These are phyloP conservation scores for Papilio demoleus DNA, from an alignment of 2,888 invertebrate genomes.

Conservation along the genomic window DNA sequence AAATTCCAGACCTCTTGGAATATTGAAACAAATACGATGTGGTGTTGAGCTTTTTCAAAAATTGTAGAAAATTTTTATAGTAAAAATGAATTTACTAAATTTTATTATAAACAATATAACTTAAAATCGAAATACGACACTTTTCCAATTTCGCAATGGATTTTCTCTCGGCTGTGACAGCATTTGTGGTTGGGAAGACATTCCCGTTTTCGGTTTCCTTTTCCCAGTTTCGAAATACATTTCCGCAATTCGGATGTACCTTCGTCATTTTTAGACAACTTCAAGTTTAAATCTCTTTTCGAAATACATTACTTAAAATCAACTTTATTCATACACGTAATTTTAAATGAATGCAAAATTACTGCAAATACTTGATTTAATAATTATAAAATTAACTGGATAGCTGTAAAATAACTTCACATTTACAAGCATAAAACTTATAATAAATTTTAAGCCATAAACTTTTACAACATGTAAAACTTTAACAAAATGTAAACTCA, in stretches of 20 bases:
- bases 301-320: too few species aligned
- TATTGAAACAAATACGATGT: background rate
- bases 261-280: background rate
- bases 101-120: background rate
- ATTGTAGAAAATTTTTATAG: too few species aligned
- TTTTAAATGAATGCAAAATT: too few species aligned
- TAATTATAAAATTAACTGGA: too few species aligned
- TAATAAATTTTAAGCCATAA: background rate
- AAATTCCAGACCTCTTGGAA: background rate
- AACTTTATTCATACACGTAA: too few species aligned
- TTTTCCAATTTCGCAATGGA: constrained; percentile 14
- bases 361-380: too few species aligned
- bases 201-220: constrained; percentile 18
- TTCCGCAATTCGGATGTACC: background rate
- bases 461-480: background rate
- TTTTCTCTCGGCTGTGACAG: constrained; percentile 9
- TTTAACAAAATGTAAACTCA: background rate
- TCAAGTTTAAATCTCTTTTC: constrained; percentile 2
- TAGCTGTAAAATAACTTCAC: background rate
- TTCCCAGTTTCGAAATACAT: constrained; percentile 11
- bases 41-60: too few species aligned
- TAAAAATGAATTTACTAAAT: background rate
- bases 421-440: background rate
- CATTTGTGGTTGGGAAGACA: constrained; percentile 4
- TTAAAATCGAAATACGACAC: constrained; percentile 6